phyloP scores from a whole-genome alignment of 2,797 vertebrate genomes.

The Halcyon chelicuti region DNA sequence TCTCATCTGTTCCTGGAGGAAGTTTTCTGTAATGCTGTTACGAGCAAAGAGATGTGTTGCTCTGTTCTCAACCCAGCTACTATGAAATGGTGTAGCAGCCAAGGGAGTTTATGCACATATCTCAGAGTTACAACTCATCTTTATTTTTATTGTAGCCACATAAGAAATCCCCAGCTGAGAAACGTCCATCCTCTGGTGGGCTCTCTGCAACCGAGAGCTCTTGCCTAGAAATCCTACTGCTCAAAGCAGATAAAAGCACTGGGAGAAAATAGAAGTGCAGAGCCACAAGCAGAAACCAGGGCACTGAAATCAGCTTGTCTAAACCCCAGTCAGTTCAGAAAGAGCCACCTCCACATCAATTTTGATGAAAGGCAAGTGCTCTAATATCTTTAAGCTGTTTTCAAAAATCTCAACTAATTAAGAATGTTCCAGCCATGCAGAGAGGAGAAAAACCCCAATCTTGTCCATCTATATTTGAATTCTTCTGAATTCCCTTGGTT shows the following conservation, averaged over 20 bases:
- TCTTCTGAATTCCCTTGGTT: background rate
- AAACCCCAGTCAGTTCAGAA: background rate
- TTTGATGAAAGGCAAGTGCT: background rate
- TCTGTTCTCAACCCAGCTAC: background rate
- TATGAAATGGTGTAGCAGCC: background rate
- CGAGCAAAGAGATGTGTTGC: background rate
- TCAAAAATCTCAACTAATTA: background rate
- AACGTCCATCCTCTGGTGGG: background rate
- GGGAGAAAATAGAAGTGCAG: background rate
- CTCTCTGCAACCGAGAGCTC: background rate
- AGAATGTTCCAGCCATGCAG: background rate
- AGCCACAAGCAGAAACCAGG: background rate
- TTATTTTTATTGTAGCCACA: background rate
- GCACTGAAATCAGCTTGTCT: background rate
- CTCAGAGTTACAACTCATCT: background rate
- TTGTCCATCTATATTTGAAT: background rate
- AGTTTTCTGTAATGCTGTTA: background rate
- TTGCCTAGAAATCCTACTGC: background rate
- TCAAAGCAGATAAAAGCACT: background rate
- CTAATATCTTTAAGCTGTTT: background rate
- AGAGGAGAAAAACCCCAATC: background rate
- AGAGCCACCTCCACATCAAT: background rate
- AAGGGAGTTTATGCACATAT: background rate
- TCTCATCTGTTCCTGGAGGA: constrained; percentile 15
- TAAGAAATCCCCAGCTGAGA: background rate